Evolutionary conservation across 1,140 invertebrate genomes (phyloP).

Genomic region (Drosophila sproati): DNA sequence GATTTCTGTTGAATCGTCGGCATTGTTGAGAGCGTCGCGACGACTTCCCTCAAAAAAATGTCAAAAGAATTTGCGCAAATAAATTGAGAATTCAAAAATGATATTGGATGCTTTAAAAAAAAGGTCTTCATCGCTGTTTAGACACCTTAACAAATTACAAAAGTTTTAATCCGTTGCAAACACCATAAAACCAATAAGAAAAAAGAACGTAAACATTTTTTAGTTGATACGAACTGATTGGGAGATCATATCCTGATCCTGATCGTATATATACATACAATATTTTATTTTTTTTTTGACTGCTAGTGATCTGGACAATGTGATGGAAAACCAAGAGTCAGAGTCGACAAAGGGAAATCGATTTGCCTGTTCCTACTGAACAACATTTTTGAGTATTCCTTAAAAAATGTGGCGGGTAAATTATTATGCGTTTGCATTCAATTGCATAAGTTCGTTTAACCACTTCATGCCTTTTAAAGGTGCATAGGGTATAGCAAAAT

Average conservation of each 20-base stretch:
- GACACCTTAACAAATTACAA: conserved; percentile 62
- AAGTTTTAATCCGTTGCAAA: conserved; percentile 44
- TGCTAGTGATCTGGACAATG: no score
- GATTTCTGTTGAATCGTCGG: conserved; percentile 12
- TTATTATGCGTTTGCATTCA: neutral
- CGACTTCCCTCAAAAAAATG: conserved; percentile 11
- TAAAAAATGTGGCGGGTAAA: no score
- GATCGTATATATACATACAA: no score
- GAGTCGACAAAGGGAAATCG: no score
- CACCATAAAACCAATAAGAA: neutral
- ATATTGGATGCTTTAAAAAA: conserved; percentile 10
- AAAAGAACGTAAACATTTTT: neutral
- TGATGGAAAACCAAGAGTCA: no score
- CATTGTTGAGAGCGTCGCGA: conserved; percentile 13
- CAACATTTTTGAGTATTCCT: no score
- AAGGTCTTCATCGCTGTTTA: conserved; percentile 22
- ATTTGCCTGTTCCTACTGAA: no score
- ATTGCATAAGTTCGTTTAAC: neutral
- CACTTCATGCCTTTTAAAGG: neutral
- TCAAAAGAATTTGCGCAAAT: conserved; percentile 62
- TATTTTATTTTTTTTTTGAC: no score
- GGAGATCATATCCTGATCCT: neutral
- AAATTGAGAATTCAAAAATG: conserved; percentile 68
- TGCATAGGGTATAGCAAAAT: neutral
- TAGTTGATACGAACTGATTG: neutral